A percentile compares a stretch with the other conserved stretches of the same genome.
Conservation (phyloP, 1,140 invertebrate species). For the Drosophila albomicans region DNA sequence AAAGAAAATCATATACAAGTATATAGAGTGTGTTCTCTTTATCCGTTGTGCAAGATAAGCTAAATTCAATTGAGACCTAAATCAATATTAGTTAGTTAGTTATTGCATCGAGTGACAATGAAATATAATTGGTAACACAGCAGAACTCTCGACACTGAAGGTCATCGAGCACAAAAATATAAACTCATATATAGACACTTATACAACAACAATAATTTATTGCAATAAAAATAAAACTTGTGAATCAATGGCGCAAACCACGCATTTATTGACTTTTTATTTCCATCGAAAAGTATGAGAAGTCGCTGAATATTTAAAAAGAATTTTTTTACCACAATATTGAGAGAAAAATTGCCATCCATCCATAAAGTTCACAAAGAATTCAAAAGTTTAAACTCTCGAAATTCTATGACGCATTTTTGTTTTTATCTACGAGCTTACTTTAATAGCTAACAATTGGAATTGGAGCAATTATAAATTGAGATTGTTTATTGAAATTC, state of each 20-base stretch:
- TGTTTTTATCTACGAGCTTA: too few relatives aligned
- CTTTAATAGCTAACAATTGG: too few relatives aligned
- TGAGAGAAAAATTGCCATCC: not conserved
- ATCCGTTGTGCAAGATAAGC: conserved; percentile 24
- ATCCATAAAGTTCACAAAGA: not conserved
- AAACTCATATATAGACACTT: conserved; percentile 1
- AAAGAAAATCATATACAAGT: not conserved
- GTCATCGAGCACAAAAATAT: not conserved
- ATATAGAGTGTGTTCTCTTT: conserved; percentile 1
- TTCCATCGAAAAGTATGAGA: not conserved
- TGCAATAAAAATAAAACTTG: conserved; percentile 7
- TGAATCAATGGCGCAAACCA: not conserved
- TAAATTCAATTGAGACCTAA: conserved; percentile 10
- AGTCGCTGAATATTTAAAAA: not conserved
- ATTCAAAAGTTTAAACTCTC: too few relatives aligned
- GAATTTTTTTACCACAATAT: not conserved
- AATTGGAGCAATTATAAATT: too few relatives aligned
- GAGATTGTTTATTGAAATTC: too few relatives aligned
- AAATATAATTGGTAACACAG: conserved; percentile 16
- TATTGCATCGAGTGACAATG: conserved; percentile 24
- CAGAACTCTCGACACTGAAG: conserved; percentile 2
- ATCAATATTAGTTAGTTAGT: conserved; percentile 23
- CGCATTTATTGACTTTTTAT: not conserved
- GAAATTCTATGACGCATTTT: too few relatives aligned
- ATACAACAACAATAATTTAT: conserved; percentile 2